Percentiles rank a stretch among this genome's conserved stretches.
These are phyloP conservation scores for Batillaria attramentaria DNA, from an alignment of 1,140 invertebrate genomes.

Conservation along the genomic window DNA sequence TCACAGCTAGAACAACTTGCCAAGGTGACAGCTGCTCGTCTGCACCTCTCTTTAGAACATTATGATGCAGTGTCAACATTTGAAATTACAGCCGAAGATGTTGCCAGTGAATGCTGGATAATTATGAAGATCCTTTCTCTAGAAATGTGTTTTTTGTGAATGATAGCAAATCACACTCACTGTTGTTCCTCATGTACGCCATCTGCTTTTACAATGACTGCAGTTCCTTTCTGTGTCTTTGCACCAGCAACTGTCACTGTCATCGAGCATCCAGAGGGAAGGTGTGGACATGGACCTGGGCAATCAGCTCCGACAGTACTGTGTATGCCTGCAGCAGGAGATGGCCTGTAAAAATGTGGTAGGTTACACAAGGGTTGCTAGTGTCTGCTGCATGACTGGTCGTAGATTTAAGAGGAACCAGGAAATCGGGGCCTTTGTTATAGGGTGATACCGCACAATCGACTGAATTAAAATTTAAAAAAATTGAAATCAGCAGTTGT, in stretches of 20 bases:
- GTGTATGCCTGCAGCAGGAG: conserved; percentile 45
- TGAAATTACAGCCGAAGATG: neutral
- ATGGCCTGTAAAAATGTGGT: conserved; percentile 46
- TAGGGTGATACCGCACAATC: too few species aligned
- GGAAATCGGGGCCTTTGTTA: too few species aligned
- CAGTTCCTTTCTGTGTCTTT: neutral
- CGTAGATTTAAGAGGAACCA: neutral
- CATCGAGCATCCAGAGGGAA: neutral
- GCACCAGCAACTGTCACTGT: conserved; percentile 5
- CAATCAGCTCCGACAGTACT: conserved; percentile 38
- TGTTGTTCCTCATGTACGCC: too few species aligned
- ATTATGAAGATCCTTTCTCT: neutral
- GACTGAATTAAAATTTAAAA: too few species aligned
- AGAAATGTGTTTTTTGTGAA: neutral
- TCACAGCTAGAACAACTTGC: conserved; percentile 15
- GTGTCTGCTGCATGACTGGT: neutral
- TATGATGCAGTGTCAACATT: neutral
- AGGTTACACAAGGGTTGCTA: conserved; percentile 6
- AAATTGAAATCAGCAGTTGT: too few species aligned
- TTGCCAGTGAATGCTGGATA: neutral
- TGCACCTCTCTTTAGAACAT: neutral
- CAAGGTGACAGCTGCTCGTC: neutral
- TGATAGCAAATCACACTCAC: neutral
- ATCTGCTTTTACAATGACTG: too few species aligned
- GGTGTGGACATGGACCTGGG: conserved; percentile 28